Conservation (phyloP, 2,888 invertebrate genomes). For the Drosophila merina region DNA sequence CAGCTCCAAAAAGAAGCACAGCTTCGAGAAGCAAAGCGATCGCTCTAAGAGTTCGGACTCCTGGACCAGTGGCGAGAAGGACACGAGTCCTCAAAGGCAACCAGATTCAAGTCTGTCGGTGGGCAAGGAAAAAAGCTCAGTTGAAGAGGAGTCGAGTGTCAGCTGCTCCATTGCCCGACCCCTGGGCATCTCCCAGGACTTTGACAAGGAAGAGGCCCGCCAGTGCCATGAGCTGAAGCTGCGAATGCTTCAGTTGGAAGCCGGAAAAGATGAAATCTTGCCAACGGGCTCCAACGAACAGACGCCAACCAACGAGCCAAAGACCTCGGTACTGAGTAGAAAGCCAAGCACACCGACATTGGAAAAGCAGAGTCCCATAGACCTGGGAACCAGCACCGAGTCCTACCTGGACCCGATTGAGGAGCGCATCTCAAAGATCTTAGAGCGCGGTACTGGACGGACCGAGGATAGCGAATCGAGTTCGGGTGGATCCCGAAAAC, state of each 20-base stretch:
- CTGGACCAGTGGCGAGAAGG: slow-evolving; percentile 92
- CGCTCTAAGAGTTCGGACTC: slow-evolving; percentile 92
- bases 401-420: slow-evolving; percentile 83
- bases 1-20: slow-evolving; percentile 86
- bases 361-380: slow-evolving; percentile 87
- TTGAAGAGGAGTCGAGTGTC: slow-evolving; percentile 90
- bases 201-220: slow-evolving; percentile 87
- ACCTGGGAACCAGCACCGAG: slow-evolving; percentile 86
- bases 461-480: slow-evolving; percentile 88
- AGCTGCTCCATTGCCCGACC: slow-evolving; percentile 92
- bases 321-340: slow-evolving; percentile 59
- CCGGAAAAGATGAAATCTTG: slow-evolving; percentile 84
- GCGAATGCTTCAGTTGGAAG: slow-evolving; percentile 86
- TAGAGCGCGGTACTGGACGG: slow-evolving; percentile 59
- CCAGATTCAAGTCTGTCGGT: slow-evolving; percentile 84
- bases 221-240: slow-evolving; percentile 86
- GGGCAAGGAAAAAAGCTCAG: slow-evolving; percentile 87
- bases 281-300: slow-evolving; percentile 84
- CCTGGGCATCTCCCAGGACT: slow-evolving; percentile 90
- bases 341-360: slow-evolving; percentile 86
- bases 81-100: slow-evolving; percentile 86
- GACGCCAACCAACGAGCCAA: slow-evolving; percentile 79
- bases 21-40: slow-evolving; percentile 85
- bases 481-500: slow-evolving; percentile 86
- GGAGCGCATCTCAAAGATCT: slow-evolving; percentile 84